Conservation (phyloP, 1,140 invertebrate species). For the Hycleus phaleratus region DNA sequence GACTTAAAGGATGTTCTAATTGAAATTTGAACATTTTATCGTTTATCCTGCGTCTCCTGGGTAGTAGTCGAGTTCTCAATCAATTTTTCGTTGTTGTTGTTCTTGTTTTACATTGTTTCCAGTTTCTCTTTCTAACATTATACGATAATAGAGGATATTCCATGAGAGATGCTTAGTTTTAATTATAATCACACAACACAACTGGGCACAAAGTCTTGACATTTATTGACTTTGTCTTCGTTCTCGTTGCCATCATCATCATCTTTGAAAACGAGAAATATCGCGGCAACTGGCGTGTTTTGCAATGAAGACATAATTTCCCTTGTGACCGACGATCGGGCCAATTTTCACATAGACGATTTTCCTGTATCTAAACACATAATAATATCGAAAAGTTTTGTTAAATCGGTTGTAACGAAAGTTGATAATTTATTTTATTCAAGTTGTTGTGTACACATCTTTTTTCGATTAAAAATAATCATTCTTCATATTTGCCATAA, state of each 20-base stretch:
- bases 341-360: slow-evolving; percentile 2
- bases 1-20: too few species aligned
- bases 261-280: too few species aligned
- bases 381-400: too few species aligned
- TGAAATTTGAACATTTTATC: slow-evolving; percentile 14
- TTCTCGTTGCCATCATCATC: slow-evolving; percentile 12
- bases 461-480: too few species aligned
- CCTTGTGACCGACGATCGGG: slow-evolving; percentile 14
- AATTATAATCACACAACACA: slow-evolving; percentile 30
- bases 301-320: slow-evolving; percentile 17
- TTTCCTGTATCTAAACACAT: too few species aligned
- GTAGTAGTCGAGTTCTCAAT: slow-evolving; percentile 31
- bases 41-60: slow-evolving; percentile 35
- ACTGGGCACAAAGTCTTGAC: slow-evolving; percentile 22
- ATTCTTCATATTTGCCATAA: too few species aligned
- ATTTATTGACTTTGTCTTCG: slow-evolving; percentile 31
- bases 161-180: slow-evolving; percentile 31
- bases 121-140: slow-evolving; percentile 9
- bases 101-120: background rate
- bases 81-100: slow-evolving; percentile 26
- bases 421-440: too few species aligned
- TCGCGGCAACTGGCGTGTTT: too few species aligned
- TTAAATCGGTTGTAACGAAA: too few species aligned
- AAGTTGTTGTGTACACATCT: too few species aligned
- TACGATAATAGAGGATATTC: slow-evolving; percentile 8